phyloP scores from a whole-genome alignment of 2,797 vertebrate species.

The Megaceryle alcyon region DNA sequence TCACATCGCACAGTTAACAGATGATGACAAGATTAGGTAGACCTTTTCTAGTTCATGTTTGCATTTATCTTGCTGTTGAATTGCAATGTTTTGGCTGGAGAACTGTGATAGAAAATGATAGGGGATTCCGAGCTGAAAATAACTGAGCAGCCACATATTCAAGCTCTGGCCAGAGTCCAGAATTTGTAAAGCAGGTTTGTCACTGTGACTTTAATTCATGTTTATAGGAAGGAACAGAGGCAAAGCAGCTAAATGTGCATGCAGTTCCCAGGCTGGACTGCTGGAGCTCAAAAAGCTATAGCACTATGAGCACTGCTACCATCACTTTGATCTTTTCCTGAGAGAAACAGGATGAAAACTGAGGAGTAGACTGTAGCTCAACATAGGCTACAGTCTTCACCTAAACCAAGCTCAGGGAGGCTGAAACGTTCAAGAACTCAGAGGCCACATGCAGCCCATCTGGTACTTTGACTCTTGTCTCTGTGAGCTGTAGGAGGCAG shows the following conservation, averaged over 20 bases:
- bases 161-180: background rate
- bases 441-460: background rate
- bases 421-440: background rate
- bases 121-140: slow-evolving; percentile 21
- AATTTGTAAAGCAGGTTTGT: background rate
- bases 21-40: slow-evolving; percentile 29
- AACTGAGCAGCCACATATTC: background rate
- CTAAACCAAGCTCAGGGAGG: background rate
- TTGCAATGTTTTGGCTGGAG: background rate
- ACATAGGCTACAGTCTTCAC: background rate
- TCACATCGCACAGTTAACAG: background rate
- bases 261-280: background rate
- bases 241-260: background rate
- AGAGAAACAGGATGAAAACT: background rate
- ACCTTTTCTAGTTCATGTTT: background rate
- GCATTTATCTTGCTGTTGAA: background rate
- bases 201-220: background rate
- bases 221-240: background rate
- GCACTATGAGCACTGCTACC: background rate
- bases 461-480: background rate
- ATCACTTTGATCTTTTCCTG: background rate
- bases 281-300: background rate
- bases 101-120: background rate
- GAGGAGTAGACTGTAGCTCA: background rate
- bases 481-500: background rate